Base-by-base conservation (phyloP, 1,140 invertebrate species). In the Oryctes rhinoceros region DNA sequence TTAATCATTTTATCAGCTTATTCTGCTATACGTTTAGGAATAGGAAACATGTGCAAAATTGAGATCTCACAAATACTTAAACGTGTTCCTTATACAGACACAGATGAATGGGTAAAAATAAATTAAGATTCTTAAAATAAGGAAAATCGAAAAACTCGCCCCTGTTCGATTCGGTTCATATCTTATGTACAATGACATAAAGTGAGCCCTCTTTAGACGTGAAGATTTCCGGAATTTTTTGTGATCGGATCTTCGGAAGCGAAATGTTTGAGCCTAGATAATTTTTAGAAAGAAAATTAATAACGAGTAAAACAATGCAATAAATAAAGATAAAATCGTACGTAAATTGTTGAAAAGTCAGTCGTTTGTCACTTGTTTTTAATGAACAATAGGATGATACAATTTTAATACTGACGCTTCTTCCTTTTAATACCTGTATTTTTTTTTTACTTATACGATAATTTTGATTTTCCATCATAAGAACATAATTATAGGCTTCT, bases 271-370 rank as follows among this genome's bases (percentile, higher is more conserved):
- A 71, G 65, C 65, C 65, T 71, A 71, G 20, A 71, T 71, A 71
- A 71, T 71, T 71, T 71, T 71, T 71, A 71, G 65, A 37, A 71
- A 9, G 13, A 37, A 71, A 71, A 71, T 71, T 71, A 71, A 71
- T 71, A 30, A 71, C 10, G 18, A 0, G 20, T 15, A 71, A 71
- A 71, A 30, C 20, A 71, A 62, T 62, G 5, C 15, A 20, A 7
- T n/a, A 18, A 71, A 35, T 71, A 71, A 71, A 71, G 11, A 71
- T 20, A 35, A 71, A 71, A 13, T 24, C 10, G 24, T 62, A 6
- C 10, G 24, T 62, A 6, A 62, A 44, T 44, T 44, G 39, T 44
- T 44, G 9, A 3, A 44, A 44, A 44, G 9, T 7, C 9, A 44
- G 9, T 44, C 39, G 39, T 44, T 44, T 44, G 39, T 44, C 39